Evolutionary conservation across 2,797 vertebrate species (phyloP), one percentile per base, ranked within the genome.

Genomic region (Dendrocincla tyrannina): DNA sequence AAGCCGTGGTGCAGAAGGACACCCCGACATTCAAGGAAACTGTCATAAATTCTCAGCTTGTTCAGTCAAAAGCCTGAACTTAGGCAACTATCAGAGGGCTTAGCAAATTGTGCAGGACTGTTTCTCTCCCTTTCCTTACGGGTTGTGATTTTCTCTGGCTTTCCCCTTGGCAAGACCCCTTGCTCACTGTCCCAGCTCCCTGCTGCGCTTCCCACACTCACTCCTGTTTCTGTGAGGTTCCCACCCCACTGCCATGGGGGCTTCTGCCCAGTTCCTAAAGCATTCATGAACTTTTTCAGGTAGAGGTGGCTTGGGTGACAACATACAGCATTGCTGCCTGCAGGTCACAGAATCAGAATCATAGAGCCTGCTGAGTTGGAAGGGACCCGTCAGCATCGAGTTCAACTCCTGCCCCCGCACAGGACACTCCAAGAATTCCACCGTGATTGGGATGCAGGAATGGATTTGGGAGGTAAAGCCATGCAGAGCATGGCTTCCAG

Each of bases 111-210:
- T n/a, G 32, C 66, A 84, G 66, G 41, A n/a, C 19, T 19, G 20
- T 27, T 93, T 68, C 24, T 32, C 37, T 15, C 22, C 32, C 8
- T 50, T 73, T 69, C 28, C 35, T 52, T 16, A 12, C 0, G 4
- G 32, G 4, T 5, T 20, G 11, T 6, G 24, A 67, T 89, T 80
- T 92, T 64, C 66, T 33, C 55, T 9, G 11, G 6, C 11, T 60
- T 59, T 42, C 15, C n/a, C 28, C 27, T 39, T 2, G 7, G 10
- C 0, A 4, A 39, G 37, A 47, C 28, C 30, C 46, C n/a, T 35
- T 44, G 41, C 27, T 64, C 3, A 2, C 27, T 0, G 1, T 42
- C 30, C 39, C 3, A 1, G 28, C 41, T 66, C 17, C 42, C 75
- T 3, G 0, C 63, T 20, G 12, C 3, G 9, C 76, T 32, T 75